Evolutionary conservation across 2,113 vertebrate species (phyloP), one percentile per base, ranked within the genome.

Genomic region (Mionectes macconnelli): DNA sequence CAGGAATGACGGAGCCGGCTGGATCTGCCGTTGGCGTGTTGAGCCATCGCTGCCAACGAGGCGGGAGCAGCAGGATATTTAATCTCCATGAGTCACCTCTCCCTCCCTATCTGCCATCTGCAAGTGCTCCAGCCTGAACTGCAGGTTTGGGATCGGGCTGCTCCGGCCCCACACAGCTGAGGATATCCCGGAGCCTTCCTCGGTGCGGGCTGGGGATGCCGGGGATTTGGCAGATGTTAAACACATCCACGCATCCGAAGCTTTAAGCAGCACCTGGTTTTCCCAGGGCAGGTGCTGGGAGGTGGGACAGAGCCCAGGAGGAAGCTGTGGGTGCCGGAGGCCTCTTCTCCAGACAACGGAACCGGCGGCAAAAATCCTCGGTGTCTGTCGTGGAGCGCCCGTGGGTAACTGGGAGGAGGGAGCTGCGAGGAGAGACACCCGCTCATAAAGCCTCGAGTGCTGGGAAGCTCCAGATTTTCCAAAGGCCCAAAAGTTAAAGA

Each of bases 41-140:
- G 93, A 86, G 91, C 57, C 91, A 76, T 31, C 4, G 3, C 57
- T 87, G 94, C 94, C 82, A 73, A 39, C 47, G 1, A 87, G 74
- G 74, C 50, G 35, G 84, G 87, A 1, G 30, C 87, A 89, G 39
- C 63, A 57, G 84, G 94, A 75, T 68, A 42, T 92, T 92, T 79
- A 20, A 72, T 79, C 85, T 52, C 55, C 53, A 4, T 88, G 59
- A 92, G 53, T 90, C 91, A 88, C 89, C 91, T 94, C 72, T 18
- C 89, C 86, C 93, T 88, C 83, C 91, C 83, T 88, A 13, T 60
- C 89, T 80, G 79, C 60, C 89, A 76, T 40, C 75, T n/a, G 44
- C 62, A 6, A 64, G 94, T 1, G 55, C 79, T 88, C 86, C 2
- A 6, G 93, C 96, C 47, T 75, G 91, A 88, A 73, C 35, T 19